Evolutionary conservation across 2,888 invertebrate genomes (phyloP).

Genomic region (Drosophila infuscata): DNA sequence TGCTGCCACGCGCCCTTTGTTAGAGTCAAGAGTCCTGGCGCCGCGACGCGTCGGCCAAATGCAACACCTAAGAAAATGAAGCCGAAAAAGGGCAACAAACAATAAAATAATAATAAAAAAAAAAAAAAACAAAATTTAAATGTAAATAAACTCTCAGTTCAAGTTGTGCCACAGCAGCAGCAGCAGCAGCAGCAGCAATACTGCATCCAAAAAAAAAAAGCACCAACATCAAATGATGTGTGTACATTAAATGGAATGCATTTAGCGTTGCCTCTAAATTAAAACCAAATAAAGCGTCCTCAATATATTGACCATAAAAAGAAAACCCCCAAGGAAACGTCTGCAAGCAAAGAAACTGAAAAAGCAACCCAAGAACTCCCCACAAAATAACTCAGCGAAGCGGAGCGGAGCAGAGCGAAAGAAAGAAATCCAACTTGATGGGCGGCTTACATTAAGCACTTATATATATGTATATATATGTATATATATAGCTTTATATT

Average conservation of each 20-base stretch:
- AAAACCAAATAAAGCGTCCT: conserved; percentile 57
- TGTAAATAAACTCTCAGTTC: conserved; percentile 66
- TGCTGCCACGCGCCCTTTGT: conserved; percentile 8
- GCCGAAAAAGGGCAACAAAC: conserved; percentile 34
- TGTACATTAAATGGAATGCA: conserved; percentile 63
- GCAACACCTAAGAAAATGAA: conserved; percentile 31
- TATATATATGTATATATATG: conserved; percentile 6
- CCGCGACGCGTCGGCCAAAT: conserved; percentile 12
- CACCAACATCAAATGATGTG: conserved; percentile 56
- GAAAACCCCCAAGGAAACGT: conserved; percentile 31
- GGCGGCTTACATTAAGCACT: conserved; percentile 36
- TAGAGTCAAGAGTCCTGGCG: conserved; percentile 55
- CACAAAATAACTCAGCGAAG: neutral
- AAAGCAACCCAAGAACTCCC: conserved; percentile 8
- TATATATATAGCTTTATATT: neutral
- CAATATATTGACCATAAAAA: conserved; percentile 56
- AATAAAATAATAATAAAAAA: conserved; percentile 5
- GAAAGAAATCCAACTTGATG: conserved; percentile 27
- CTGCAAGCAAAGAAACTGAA: conserved; percentile 4
- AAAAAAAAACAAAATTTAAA: conserved; percentile 56
- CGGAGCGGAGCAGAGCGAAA: conserved; percentile 1
- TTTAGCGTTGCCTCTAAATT: conserved; percentile 58
- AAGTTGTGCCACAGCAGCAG: conserved; percentile 46
- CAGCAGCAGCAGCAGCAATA: conserved; percentile 11
- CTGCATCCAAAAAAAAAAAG: neutral